Evolutionary conservation across 2,113 vertebrate genomes (phyloP).

Genomic region (Carettochelys insculpta): DNA sequence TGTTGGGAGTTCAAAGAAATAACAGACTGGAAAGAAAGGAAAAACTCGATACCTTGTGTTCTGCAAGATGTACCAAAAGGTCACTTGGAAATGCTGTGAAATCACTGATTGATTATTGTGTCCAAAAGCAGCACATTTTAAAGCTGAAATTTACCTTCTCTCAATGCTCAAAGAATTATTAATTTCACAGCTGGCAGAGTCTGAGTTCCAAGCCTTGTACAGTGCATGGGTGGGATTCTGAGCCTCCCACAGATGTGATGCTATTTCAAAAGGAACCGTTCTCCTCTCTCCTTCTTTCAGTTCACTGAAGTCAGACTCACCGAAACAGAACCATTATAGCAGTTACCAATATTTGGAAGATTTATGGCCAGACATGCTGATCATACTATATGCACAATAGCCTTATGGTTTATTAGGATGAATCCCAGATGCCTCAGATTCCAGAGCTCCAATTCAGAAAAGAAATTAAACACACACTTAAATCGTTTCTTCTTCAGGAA

Average conservation of each 20-base stretch:
- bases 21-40: background rate
- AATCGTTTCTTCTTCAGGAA: background rate
- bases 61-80: background rate
- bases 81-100: background rate
- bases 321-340: constrained; percentile 18
- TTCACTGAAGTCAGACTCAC: background rate
- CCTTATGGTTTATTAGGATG: background rate
- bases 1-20: background rate
- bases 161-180: background rate
- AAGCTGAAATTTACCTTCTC: background rate
- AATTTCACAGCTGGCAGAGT: background rate
- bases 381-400: background rate
- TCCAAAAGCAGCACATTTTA: background rate
- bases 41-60: background rate
- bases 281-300: background rate
- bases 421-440: background rate
- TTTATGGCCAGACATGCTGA: background rate
- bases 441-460: background rate
- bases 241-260: background rate
- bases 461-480: background rate
- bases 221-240: background rate
- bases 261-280: background rate
- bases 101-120: background rate
- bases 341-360: background rate
- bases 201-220: background rate